Evolutionary conservation across 1,140 invertebrate genomes (phyloP).

Genomic region (Caenorhabditis inopinata): DNA sequence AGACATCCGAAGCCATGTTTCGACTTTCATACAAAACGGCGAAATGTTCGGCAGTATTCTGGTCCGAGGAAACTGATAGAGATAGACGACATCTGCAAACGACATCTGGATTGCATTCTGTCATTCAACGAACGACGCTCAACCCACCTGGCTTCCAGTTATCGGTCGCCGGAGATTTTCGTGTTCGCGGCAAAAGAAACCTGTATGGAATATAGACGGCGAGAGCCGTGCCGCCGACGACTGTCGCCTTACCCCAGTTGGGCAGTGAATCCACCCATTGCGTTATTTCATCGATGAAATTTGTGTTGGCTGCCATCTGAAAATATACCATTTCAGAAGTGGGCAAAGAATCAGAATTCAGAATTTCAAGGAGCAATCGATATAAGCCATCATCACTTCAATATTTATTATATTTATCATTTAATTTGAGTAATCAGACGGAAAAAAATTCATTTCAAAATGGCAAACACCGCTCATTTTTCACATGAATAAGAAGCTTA

Average conservation of each 20-base stretch:
- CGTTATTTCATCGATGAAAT: conserved; percentile 37
- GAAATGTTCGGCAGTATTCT: conserved; percentile 82
- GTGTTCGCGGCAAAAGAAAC: background rate
- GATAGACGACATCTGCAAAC: conserved; percentile 71
- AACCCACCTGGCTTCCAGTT: conserved; percentile 45
- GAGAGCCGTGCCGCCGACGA: conserved; percentile 40
- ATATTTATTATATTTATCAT: too few species aligned
- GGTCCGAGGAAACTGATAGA: conserved; percentile 83
- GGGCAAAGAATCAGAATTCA: background rate
- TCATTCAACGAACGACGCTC: too few species aligned
- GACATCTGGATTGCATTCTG: too few species aligned
- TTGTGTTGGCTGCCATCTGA: background rate
- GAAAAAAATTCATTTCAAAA: too few species aligned
- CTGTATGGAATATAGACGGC: conserved; percentile 43
- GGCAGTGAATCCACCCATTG: conserved; percentile 40
- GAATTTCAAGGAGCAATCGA: background rate
- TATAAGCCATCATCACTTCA: background rate
- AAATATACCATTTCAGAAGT: too few species aligned
- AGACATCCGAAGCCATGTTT: conserved; percentile 85
- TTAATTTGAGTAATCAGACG: too few species aligned
- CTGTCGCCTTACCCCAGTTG: conserved; percentile 45
- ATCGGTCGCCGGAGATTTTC: conserved; percentile 41
- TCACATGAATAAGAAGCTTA: too few species aligned
- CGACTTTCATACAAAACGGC: conserved; percentile 89
- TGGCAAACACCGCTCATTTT: too few species aligned